Base-by-base conservation (phyloP, 2,797 vertebrate genomes). In the Helicolenus hilgendorfi region DNA sequence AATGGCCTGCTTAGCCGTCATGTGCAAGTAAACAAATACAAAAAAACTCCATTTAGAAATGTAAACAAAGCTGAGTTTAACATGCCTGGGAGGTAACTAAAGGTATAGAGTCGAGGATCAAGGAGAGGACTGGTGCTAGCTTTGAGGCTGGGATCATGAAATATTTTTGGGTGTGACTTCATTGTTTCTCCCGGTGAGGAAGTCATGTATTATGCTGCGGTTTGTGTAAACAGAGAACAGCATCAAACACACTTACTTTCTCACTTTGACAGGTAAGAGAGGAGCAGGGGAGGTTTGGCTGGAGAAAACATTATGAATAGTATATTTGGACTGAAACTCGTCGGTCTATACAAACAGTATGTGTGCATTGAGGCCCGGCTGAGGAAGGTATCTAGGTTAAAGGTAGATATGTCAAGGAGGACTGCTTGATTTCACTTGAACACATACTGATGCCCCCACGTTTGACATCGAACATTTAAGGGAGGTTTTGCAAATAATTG, bases 381-480 rank as follows among this genome's bases (percentile, higher is more conserved):
- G 14, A 38, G 67, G 63, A 69, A 70, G 75, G 77, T 75, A 85
- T 92, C 31, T 90, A 74, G 89, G 92, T 77, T 83, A 93, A 96
- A 95, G 90, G 86, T 89, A 84, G 88, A 87, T 75, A 88, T 88
- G 72, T 92, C 77, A 80, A 73, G 83, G 53, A 72, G 71, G 56
- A 90, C 49, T 41, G 82, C 89, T 91, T 86, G 31, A 79, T 81
- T 91, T 77, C 53, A 67, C 77, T 73, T 20, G 2, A 59, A 58
- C 73, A 79, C 71, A 84, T 65, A 18, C 65, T 71, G 24, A 8
- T 2, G 0, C 77, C 41, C 9, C 2, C 33, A 36, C 15, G 9
- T 72, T 33, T 22, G n/a, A 77, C 63, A 69, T 67, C 11, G 76
- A 82, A 83, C 89, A 88, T 90, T 89, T 59, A 86, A 72, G 27